Evolutionary conservation across 2,113 vertebrate genomes (phyloP), one percentile per base, ranked within the genome.

Genomic region (Potamarius usumacintae): DNA sequence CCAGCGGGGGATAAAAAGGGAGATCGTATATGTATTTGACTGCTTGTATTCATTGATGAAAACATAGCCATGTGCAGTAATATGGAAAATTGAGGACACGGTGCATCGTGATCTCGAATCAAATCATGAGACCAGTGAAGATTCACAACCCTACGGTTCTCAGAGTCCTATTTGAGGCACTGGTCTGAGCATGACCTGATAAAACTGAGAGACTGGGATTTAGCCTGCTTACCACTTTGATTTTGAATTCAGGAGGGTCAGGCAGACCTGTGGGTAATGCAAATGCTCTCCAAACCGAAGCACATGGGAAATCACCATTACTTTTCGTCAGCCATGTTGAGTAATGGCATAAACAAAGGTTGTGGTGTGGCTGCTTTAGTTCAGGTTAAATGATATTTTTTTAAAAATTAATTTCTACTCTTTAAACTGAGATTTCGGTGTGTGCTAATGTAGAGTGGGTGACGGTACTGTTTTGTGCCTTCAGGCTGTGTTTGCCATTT

Each of bases 311-410:
- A 77, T 78, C 81, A n/a, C 30, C 27, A 18, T 89, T 83, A 82
- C 85, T 76, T 80, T 72, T 83, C 63, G 78, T 87, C 53, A 74
- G 76, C 84, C 87, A 63, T 83, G 84, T 34, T 58, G 50, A 85
- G 84, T 91, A 82, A 89, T 86, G 55, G 60, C 85, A 82, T 87
- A 82, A 90, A 85, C 85, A 81, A 65, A 27, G 52, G 7, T 53
- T 17, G 62, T 52, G 6, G 20, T 67, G 62, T 82, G 18, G n/a
- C 82, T 67, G 62, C 74, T 89, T 80, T 85, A 57, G 62, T 74
- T 85, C 60, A n/a, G 84, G 69, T 65, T 86, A 84, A 85, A 63
- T 81, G 60, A 71, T 77, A 69, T 63, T 9, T 67, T 63, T 80
- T 42, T 42, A 2, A 42, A 42, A 42, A 72, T 86, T 86, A 2